Conservation (phyloP, 2,113 vertebrate genomes). For the Festucalex cinctus region DNA sequence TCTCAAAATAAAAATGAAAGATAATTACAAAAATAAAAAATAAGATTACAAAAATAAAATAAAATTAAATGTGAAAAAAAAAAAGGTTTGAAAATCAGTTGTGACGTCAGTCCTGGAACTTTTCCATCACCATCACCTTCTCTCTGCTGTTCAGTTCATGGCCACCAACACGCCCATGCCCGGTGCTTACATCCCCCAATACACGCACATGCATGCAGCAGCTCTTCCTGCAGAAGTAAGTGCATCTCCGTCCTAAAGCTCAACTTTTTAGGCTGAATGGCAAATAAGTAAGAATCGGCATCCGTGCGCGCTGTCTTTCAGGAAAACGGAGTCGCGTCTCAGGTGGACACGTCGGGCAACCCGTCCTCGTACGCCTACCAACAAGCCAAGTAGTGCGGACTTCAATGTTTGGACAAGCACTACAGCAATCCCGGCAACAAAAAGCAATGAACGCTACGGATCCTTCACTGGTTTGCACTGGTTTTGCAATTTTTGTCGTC, state of each 20-base stretch:
- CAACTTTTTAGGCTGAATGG: no score
- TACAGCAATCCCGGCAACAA: slow-evolving; percentile 91
- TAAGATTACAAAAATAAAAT: no score
- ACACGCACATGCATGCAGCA: slow-evolving; percentile 86
- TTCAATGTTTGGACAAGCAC: slow-evolving; percentile 79
- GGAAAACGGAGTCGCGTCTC: slow-evolving; percentile 90
- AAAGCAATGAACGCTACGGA: slow-evolving; percentile 87
- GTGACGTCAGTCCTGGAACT: neutral
- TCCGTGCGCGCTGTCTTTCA: slow-evolving; percentile 56
- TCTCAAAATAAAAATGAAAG: no score
- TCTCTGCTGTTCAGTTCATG: slow-evolving; percentile 82
- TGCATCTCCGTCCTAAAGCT: neutral
- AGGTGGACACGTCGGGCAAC: slow-evolving; percentile 88
- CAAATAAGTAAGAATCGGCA: neutral
- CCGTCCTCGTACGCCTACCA: slow-evolving; percentile 95
- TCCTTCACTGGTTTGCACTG: slow-evolving; percentile 93
- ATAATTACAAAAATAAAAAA: no score
- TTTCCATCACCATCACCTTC: neutral
- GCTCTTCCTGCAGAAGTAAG: slow-evolving; percentile 87
- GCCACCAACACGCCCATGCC: slow-evolving; percentile 90
- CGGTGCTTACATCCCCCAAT: slow-evolving; percentile 92
- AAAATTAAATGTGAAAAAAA: no score
- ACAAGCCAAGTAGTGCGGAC: slow-evolving; percentile 92
- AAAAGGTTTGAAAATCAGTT: neutral
- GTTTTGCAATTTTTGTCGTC: slow-evolving; percentile 87